Conservation (phyloP, 2,113 vertebrate species). For the Cheirogaleus medius region DNA sequence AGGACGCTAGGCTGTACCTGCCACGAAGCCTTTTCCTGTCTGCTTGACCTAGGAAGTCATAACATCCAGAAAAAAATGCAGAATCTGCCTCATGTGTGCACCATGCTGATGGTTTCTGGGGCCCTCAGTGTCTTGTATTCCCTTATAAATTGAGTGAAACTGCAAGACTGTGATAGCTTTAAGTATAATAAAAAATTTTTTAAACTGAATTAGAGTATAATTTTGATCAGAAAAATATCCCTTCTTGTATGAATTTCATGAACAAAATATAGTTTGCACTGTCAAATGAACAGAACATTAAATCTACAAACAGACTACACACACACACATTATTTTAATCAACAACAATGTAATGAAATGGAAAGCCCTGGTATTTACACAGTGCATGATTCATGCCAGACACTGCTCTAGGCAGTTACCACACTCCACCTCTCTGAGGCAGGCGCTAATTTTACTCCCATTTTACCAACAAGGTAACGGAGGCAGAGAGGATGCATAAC, state of each 20-base stretch:
- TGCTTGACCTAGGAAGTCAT: neutral
- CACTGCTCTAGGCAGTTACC: neutral
- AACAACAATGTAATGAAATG: neutral
- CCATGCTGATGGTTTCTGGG: neutral
- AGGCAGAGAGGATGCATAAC: neutral
- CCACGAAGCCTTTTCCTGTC: neutral
- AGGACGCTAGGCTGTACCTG: neutral
- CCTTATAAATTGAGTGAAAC: neutral
- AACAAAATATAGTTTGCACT: neutral
- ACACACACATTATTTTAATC: neutral
- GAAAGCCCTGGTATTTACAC: rapidly evolving
- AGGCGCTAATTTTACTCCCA: neutral
- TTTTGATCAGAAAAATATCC: neutral
- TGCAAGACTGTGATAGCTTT: neutral
- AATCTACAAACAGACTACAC: neutral
- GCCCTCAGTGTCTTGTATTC: neutral
- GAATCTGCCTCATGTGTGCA: rapidly evolving
- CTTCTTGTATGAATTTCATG: neutral
- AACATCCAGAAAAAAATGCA: neutral
- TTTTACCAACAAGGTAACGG: neutral
- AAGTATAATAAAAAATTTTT: neutral
- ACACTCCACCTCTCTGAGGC: neutral
- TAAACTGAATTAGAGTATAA: neutral
- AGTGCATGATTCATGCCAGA: rapidly evolving
- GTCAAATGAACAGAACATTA: neutral